These are phyloP conservation scores for Zophobas morio DNA, from an alignment of 1,140 invertebrate genomes.

Conservation along the genomic window DNA sequence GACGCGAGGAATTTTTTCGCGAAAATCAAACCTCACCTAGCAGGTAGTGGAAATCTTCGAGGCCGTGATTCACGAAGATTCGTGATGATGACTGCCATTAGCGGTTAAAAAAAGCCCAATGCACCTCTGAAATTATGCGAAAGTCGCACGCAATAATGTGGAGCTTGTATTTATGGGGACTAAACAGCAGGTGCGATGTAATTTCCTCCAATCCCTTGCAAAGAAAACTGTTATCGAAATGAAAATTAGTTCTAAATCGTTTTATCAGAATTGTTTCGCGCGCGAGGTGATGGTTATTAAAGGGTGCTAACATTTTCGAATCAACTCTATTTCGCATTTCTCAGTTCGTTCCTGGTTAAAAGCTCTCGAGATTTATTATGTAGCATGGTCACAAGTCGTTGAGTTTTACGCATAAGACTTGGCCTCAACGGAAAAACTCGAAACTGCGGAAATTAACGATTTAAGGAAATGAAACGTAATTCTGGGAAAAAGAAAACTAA, in stretches of 20 bases:
- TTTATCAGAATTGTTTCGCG: background rate
- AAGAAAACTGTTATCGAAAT: slow-evolving; percentile 26
- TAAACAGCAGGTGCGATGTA: slow-evolving; percentile 39
- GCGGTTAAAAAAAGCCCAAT: slow-evolving; percentile 5
- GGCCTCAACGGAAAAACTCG: background rate
- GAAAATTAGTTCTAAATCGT: slow-evolving; percentile 15
- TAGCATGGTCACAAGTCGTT: background rate
- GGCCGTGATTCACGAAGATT: slow-evolving; percentile 9
- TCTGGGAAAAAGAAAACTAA: slow-evolving; percentile 15
- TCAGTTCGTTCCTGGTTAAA: background rate
- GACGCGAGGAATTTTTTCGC: background rate
- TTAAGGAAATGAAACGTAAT: slow-evolving; percentile 20
- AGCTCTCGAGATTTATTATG: background rate
- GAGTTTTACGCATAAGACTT: background rate
- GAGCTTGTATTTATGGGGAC: slow-evolving; percentile 21
- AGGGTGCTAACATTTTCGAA: no score
- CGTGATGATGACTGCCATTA: slow-evolving; percentile 17
- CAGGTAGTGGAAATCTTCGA: background rate
- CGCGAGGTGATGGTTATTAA: background rate
- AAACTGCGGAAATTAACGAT: background rate
- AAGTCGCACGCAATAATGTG: slow-evolving; percentile 12
- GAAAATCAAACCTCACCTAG: background rate
- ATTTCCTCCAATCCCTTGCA: slow-evolving; percentile 17
- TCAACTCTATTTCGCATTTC: background rate
- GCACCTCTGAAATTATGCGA: background rate